Percentiles rank a stretch among this genome's conserved stretches.
phyloP scores from a whole-genome alignment of 92 coral and sea anemone species.

The Parazoanthus atlanticus region DNA sequence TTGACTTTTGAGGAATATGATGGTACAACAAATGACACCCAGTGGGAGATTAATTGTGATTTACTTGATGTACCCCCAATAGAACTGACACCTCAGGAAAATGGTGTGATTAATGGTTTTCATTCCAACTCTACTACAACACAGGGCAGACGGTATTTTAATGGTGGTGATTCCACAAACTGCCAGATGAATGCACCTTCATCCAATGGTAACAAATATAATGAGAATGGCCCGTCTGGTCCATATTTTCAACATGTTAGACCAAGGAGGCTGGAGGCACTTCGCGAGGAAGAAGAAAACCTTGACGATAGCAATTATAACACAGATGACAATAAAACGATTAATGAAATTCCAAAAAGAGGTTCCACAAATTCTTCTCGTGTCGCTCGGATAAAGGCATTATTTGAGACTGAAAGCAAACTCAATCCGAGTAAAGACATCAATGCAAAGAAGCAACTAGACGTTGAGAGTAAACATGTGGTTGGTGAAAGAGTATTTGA shows the following conservation, averaged over 20 bases:
- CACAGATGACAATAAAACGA: not conserved
- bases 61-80: not conserved
- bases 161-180: not conserved
- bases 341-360: not conserved
- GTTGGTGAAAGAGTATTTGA: not conserved
- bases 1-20: conserved; percentile 14
- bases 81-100: not conserved
- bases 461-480: not conserved
- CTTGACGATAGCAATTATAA: conserved; percentile 46
- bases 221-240: not conserved
- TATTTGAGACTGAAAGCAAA: not conserved
- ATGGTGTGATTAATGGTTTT: not conserved
- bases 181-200: not conserved
- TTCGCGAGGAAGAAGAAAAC: conserved; percentile 77
- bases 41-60: conserved; percentile 42
- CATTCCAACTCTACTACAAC: not conserved
- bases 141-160: not conserved
- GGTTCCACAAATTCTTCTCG: conserved; percentile 15
- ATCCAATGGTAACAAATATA: not conserved
- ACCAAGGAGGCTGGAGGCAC: conserved; percentile 70
- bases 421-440: not conserved
- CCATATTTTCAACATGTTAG: conserved; percentile 26
- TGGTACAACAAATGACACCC: not conserved
- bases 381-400: conserved; percentile 30
- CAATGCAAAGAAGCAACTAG: not conserved